Conservation (phyloP, 2,113 vertebrate genomes). For the Mus spicilegus region DNA sequence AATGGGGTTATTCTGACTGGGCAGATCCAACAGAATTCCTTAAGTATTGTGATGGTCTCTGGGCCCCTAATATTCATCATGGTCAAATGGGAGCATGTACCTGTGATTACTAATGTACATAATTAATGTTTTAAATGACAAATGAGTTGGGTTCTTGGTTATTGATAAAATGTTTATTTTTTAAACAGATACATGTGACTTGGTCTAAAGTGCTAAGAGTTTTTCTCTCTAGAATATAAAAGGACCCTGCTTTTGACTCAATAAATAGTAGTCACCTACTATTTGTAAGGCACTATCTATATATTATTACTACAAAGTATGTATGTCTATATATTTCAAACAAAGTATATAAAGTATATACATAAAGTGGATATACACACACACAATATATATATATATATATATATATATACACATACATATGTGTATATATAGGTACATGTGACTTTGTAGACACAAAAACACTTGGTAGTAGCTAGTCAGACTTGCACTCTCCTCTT, state of each 20-base stretch:
- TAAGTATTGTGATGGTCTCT: not conserved
- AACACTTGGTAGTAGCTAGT: not conserved
- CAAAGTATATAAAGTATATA: too few species aligned
- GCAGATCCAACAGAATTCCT: constrained; percentile 7
- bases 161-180: constrained; percentile 25
- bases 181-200: constrained; percentile 14
- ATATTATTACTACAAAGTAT: not conserved
- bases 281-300: not conserved
- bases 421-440: not conserved
- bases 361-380: not conserved
- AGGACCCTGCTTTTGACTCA: not conserved
- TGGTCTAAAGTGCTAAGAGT: constrained; percentile 36
- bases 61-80: not conserved
- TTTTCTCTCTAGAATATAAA: constrained; percentile 15
- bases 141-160: not conserved
- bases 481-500: not conserved
- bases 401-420: too few species aligned
- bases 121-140: constrained; percentile 50
- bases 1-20: not conserved
- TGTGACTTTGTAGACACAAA: not conserved
- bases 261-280: not conserved
- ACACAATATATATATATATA: too few species aligned
- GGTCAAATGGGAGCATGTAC: not conserved
- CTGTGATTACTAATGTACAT: not conserved
- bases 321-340: not conserved